Base-by-base conservation (phyloP, 2,888 invertebrate genomes). In the Cataglyphis cursor region DNA sequence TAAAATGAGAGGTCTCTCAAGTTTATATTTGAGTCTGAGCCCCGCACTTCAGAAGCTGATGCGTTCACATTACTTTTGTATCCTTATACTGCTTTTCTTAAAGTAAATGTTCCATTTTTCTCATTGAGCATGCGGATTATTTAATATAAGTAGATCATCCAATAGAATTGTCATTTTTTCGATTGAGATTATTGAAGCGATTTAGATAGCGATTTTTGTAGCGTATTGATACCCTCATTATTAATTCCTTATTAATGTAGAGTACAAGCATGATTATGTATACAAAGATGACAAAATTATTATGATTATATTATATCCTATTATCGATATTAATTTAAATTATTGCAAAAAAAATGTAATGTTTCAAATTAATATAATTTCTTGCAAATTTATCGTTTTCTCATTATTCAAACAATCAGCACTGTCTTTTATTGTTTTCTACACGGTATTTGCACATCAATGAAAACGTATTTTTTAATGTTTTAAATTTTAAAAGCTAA, bases 11-110 rank as follows among this genome's bases (percentile, higher is more conserved):
- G 12, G 10, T 41, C 61, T 57, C 28, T 41, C 41, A 38, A 48
- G 64, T 65, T 76, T 76, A 76, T 51, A 62, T 76, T 38, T 24
- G 35, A 64, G 4, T 54, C 24, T 65, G 51, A 76, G 12, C 38
- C 2, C 21, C 31, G 31, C 74, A n/a, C 65, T 65, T 51, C 51
- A 54, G 38, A 65, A 65, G 38, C 35, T 54, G 24, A 64, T 54
- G 38, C 54, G 24, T 65, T 35, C 38, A 38, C n/a, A 48, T 44
- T 44, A 74, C 48, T 64, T 12, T 64, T 18, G 31, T 38, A 28
- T 51, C n/a, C 18, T 21, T 59, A 21, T 9, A 18, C 41, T 21
- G 31, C 28, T n/a, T 44, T 44, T 21, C 6, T 48, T 48, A 0
- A 48, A 48, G 6, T 44, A 61, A 74, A n/a, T n/a, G 8, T 64